Evolutionary conservation across 2,797 vertebrate species (phyloP).

Genomic region (Falco cherrug): DNA sequence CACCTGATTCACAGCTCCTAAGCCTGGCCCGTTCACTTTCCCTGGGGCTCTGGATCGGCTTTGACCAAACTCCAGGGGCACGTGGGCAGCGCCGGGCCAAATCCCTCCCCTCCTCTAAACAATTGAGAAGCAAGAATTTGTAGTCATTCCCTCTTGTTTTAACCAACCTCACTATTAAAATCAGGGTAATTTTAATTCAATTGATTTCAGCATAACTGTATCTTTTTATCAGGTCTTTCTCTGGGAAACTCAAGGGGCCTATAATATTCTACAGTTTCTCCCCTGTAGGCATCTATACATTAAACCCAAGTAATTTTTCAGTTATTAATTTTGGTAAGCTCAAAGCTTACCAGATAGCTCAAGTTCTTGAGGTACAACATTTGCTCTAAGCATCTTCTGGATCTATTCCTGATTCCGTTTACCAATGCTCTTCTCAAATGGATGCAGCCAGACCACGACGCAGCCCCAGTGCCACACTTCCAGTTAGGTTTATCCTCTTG

Average conservation of each 20-base stretch:
- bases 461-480: not conserved
- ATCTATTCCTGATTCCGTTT: not conserved
- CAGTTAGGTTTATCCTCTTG: not conserved
- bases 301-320: not conserved
- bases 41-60: not conserved
- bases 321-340: not conserved
- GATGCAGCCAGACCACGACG: not conserved
- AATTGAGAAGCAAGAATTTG: not conserved
- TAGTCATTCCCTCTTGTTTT: not conserved
- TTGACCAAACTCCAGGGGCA: not conserved
- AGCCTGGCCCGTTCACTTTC: accelerated
- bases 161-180: not conserved
- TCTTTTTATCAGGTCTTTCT: not conserved
- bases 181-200: not conserved
- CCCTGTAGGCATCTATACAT: not conserved
- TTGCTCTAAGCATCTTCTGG: not conserved
- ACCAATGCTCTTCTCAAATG: not conserved
- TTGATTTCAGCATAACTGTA: not conserved
- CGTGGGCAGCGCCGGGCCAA: accelerated
- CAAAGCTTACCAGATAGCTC: not conserved
- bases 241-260: not conserved
- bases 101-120: not conserved
- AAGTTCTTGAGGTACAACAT: not conserved
- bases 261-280: not conserved
- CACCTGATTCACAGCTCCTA: not conserved